A percentile compares a stretch with the other conserved stretches of the same genome.
phyloP scores from a whole-genome alignment of 1,140 invertebrate genomes.

The Rhagoletis pomonella region DNA sequence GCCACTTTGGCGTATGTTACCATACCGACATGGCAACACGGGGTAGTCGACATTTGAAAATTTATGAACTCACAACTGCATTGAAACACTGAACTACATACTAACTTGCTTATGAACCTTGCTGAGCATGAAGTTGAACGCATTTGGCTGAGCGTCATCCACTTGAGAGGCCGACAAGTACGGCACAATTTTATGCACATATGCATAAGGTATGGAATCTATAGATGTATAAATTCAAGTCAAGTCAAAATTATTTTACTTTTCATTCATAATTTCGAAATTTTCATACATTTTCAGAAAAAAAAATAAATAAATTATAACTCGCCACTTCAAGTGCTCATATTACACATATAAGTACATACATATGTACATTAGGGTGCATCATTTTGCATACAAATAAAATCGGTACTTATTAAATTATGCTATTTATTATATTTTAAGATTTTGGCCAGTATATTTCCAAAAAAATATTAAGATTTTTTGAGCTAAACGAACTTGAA shows the following conservation, averaged over 20 bases:
- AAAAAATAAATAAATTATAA: constrained; percentile 3
- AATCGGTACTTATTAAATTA: no score
- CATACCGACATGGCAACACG: background rate
- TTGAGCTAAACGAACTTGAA: no score
- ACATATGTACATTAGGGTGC: no score
- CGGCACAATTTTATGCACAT: background rate
- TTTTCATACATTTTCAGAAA: constrained; percentile 7
- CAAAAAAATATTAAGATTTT: no score
- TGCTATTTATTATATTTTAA: no score
- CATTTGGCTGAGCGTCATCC: constrained; percentile 23
- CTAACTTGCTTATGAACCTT: background rate
- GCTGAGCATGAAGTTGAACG: background rate
- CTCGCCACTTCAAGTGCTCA: background rate
- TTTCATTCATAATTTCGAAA: background rate
- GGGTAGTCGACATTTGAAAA: constrained; percentile 2
- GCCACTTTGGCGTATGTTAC: background rate
- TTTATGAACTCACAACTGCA: constrained; percentile 34
- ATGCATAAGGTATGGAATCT: background rate
- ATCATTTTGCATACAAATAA: no score
- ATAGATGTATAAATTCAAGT: background rate
- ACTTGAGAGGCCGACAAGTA: constrained; percentile 44
- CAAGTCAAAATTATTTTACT: background rate
- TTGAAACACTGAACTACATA: background rate
- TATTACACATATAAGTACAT: background rate
- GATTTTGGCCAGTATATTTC: no score